Evolutionary conservation across 2,113 vertebrate genomes (phyloP).

Genomic region (Pitta sordida): DNA sequence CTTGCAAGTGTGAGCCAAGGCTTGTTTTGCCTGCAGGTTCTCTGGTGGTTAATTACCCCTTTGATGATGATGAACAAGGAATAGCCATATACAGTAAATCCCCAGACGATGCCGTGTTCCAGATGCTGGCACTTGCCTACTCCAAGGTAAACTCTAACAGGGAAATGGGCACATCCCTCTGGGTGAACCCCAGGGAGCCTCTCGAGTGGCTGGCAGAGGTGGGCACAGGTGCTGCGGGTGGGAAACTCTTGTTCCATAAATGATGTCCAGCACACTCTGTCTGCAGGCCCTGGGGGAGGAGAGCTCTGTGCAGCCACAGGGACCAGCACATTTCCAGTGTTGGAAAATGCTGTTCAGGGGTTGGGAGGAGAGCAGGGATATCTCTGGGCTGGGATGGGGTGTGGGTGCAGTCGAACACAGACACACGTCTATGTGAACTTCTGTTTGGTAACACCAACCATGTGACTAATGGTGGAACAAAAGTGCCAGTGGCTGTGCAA

Average conservation of each 20-base stretch:
- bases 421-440: not conserved
- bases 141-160: conserved; percentile 80
- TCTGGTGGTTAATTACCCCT: conserved; percentile 97
- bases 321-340: not conserved
- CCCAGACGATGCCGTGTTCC: conserved; percentile 90
- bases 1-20: not conserved
- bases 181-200: not conserved
- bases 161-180: not conserved
- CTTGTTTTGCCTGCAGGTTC: conserved; percentile 78
- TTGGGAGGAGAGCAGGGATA: not conserved
- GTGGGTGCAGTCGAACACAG: not conserved
- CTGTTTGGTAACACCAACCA: not conserved
- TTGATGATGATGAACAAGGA: conserved; percentile 84
- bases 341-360: not conserved
- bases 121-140: conserved; percentile 86
- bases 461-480: not conserved
- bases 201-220: not conserved
- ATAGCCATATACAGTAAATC: conserved; percentile 81
- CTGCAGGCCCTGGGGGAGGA: not conserved
- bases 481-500: not conserved
- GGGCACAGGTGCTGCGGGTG: not conserved
- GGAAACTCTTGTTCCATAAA: not conserved
- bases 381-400: not conserved
- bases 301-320: not conserved
- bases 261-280: not conserved